Evolutionary conservation across 2,113 vertebrate species (phyloP).

Genomic region (Triplophysa siluroides): DNA sequence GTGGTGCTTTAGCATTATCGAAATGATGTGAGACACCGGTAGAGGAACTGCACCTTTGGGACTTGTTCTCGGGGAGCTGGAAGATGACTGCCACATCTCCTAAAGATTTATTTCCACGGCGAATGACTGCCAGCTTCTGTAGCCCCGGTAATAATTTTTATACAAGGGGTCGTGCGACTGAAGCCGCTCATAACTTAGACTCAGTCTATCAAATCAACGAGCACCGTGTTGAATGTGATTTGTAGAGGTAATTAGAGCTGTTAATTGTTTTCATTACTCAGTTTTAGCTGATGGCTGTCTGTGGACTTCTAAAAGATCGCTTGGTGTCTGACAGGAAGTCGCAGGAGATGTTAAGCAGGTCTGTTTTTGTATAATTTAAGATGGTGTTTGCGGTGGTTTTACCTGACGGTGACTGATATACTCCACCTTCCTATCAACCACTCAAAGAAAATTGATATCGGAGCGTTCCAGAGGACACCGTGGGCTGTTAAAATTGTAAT

Average conservation of each 20-base stretch:
- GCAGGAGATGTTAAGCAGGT: background rate
- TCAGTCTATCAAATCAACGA: slow-evolving; percentile 71
- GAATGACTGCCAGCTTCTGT: slow-evolving; percentile 63
- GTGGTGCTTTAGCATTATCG: slow-evolving; percentile 20
- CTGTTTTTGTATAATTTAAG: background rate
- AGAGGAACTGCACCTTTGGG: slow-evolving; percentile 4
- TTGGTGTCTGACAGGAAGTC: background rate
- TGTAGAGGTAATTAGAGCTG: slow-evolving; percentile 71
- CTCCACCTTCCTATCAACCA: slow-evolving; percentile 7
- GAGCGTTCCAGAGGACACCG: too few species aligned
- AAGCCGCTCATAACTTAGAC: slow-evolving; percentile 65
- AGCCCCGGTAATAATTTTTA: slow-evolving; percentile 60
- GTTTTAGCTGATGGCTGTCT: slow-evolving; percentile 33
- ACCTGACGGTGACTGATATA: background rate
- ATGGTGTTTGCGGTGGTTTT: background rate
- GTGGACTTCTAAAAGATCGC: background rate
- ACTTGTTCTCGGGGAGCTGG: slow-evolving; percentile 4
- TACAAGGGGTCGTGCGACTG: slow-evolving; percentile 57
- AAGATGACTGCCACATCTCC: slow-evolving; percentile 39
- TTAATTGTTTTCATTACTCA: slow-evolving; percentile 78
- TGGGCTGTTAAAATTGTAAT: too few species aligned
- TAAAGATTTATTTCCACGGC: slow-evolving; percentile 68
- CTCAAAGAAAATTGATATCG: slow-evolving; percentile 11
- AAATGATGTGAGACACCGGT: background rate
- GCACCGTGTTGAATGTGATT: slow-evolving; percentile 68